Conservation (phyloP, 1,140 invertebrate species). For the Helicorthomorpha holstii region DNA sequence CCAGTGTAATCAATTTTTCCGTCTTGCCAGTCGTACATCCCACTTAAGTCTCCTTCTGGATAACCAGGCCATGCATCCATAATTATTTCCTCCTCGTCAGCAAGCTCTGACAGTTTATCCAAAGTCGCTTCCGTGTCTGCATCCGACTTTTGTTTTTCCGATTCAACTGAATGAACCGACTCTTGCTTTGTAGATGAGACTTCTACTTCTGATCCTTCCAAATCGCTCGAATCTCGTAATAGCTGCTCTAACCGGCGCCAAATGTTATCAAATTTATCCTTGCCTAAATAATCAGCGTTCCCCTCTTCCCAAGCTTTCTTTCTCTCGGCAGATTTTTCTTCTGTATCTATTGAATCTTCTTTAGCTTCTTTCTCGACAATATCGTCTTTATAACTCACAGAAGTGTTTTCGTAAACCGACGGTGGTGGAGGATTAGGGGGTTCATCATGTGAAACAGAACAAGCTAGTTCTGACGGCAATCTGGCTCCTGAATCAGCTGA, state of each 20-base stretch:
- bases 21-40: constrained; percentile 27
- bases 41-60: constrained; percentile 1
- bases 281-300: constrained; percentile 30
- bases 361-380: constrained; percentile 11
- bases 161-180: constrained; percentile 9
- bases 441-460: neutral
- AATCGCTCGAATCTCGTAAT: neutral
- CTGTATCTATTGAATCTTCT: constrained; percentile 3
- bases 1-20: constrained; percentile 32
- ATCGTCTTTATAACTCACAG: constrained; percentile 8
- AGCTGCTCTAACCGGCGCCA: constrained; percentile 4
- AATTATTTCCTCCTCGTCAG: neutral
- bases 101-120: neutral
- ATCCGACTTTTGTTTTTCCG: neutral
- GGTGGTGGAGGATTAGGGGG: neutral
- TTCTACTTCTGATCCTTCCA: neutral
- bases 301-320: constrained; percentile 30
- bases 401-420: neutral
- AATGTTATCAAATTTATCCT: constrained; percentile 31
- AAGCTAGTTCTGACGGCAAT: neutral
- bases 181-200: neutral
- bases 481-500: neutral
- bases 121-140: neutral
- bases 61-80: neutral
- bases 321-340: constrained; percentile 9